These are phyloP conservation scores for Pseudococcus viburni DNA, from an alignment of 2,888 invertebrate species.

Conservation along the genomic window DNA sequence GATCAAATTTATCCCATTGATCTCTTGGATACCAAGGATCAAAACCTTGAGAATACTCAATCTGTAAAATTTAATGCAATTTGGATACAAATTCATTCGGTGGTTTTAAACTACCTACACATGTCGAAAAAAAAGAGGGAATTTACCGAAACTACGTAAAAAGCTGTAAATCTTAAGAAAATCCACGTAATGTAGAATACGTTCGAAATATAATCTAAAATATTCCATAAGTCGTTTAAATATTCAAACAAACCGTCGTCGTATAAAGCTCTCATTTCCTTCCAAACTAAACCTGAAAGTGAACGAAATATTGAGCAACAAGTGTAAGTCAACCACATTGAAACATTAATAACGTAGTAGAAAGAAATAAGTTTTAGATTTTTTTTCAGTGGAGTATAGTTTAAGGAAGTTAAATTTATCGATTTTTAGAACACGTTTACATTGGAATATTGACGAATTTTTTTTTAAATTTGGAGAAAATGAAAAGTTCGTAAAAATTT, in stretches of 20 bases:
- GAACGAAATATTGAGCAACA: not conserved
- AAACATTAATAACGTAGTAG: too few relatives aligned
- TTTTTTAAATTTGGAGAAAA: too few relatives aligned
- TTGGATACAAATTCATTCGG: not conserved
- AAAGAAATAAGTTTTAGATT: too few relatives aligned
- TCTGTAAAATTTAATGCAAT: conserved; percentile 72
- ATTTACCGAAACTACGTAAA: conserved; percentile 88
- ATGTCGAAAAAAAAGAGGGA: not conserved
- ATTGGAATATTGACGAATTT: too few relatives aligned
- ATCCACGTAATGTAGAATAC: conserved; percentile 96
- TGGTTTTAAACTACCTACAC: not conserved
- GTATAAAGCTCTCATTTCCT: conserved; percentile 93
- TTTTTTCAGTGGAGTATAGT: too few relatives aligned
- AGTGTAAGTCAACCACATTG: not conserved
- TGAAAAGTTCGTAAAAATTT: too few relatives aligned
- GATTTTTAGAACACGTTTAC: too few relatives aligned
- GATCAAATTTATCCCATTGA: conserved; percentile 95
- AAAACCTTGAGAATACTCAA: conserved; percentile 79
- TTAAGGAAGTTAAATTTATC: too few relatives aligned
- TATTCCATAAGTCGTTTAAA: conserved; percentile 96
- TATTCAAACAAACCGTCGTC: conserved; percentile 92
- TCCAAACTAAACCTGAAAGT: conserved; percentile 88
- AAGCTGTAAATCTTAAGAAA: conserved; percentile 88
- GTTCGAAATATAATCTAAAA: conserved; percentile 97
- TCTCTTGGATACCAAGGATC: conserved; percentile 91